Percentiles rank a stretch among this genome's conserved stretches.
Evolutionary conservation across 2,888 invertebrate genomes (phyloP).

Genomic region (Augochlorella aurata): DNA sequence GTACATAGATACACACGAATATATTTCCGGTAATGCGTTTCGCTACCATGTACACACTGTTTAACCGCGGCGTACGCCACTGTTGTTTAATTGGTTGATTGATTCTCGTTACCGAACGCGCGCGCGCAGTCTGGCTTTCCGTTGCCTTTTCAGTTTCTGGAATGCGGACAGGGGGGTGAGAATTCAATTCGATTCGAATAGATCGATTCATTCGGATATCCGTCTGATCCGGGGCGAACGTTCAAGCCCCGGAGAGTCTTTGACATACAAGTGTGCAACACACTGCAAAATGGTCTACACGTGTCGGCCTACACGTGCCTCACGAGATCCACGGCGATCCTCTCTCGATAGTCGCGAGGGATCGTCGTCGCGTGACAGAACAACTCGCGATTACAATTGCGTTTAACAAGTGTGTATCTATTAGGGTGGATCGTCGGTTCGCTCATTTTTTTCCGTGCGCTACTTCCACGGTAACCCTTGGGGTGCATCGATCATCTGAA

Average conservation of each 20-base stretch:
- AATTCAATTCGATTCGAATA: constrained; percentile 17
- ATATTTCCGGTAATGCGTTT: constrained; percentile 32
- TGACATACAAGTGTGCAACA: constrained; percentile 25
- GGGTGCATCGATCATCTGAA: no score
- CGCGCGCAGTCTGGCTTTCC: background rate
- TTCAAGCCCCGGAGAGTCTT: constrained; percentile 4
- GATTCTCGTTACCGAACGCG: constrained; percentile 30
- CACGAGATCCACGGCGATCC: constrained; percentile 45
- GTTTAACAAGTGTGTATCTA: background rate
- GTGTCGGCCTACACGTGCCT: constrained; percentile 69
- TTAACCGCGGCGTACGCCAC: constrained; percentile 19
- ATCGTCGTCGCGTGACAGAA: constrained; percentile 38
- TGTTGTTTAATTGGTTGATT: constrained; percentile 15
- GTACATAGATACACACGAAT: constrained; percentile 43
- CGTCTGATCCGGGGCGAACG: constrained; percentile 23
- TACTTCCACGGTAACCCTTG: no score
- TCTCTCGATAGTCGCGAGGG: constrained; percentile 49
- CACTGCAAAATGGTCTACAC: constrained; percentile 60
- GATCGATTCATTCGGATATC: constrained; percentile 17
- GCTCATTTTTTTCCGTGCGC: background rate
- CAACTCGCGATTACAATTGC: background rate
- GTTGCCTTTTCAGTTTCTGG: background rate
- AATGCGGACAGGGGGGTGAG: background rate
- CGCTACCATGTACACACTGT: constrained; percentile 28
- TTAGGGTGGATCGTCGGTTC: background rate